Evolutionary conservation across 2,888 invertebrate species (phyloP), one percentile per base, ranked within the genome.

Genomic region (Drosophila peninsularis): DNA sequence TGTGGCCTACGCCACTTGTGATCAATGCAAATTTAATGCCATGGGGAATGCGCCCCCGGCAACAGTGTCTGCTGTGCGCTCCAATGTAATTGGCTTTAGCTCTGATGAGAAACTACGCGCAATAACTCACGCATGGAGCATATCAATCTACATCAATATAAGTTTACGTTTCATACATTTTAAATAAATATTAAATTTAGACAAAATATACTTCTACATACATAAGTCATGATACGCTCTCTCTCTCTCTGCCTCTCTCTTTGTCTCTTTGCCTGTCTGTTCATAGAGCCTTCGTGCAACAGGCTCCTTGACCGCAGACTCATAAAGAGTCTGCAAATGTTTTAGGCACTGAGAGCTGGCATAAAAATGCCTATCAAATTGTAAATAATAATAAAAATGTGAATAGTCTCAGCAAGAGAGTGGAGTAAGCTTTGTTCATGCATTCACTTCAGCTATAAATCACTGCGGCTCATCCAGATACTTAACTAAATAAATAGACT

Each of bases 21-120:
- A 75, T 73, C 83, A 78, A 83, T 86, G 76, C 65, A 85, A 80
- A 80, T 78, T 71, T 71, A 78, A 82, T 76, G 82, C 80, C 73
- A 61, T 14, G 6, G 71, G 60, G 52, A 64, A 57, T 44, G 44
- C 41, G 47, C 39, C 19, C 21, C 27, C 32, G 50, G 53, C 14
- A 24, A 39, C 36, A 50, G 44, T 56, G 53, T 44, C 58, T 49
- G 50, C 53, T 62, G 42, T 30, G 7, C 34, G 61, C 14, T 53
- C 47, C 62, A 82, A 76, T 76, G 73, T 73, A 71, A 82, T 76
- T 82, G 82, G 61, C 60, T 39, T 13, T 5, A 9, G 36, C 10
- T 19, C 2, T 36, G 44, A 14, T 11, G 24, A 24, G 42, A 0
- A 27, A n/a, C 17, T 7, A 21, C 14, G 3, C 21, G 6, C 2